Evolutionary conservation across 1,140 invertebrate genomes (phyloP).

Genomic region (Battus philenor): DNA sequence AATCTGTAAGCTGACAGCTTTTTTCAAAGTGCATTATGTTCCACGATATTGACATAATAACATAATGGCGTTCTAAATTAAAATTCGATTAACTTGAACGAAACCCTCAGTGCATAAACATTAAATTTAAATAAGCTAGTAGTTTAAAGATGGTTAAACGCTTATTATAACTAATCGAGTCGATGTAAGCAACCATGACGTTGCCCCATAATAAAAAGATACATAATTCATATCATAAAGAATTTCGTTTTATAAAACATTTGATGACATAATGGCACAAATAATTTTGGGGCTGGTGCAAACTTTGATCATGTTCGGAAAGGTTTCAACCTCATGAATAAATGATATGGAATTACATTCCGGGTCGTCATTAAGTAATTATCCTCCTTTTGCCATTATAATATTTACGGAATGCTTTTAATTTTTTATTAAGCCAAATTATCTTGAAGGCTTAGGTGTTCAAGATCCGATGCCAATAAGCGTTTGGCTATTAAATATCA

Average conservation of each 20-base stretch:
- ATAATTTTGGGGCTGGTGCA: conserved; percentile 56
- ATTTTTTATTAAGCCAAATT: conserved; percentile 73
- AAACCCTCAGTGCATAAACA: conserved; percentile 10
- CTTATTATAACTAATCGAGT: conserved; percentile 51
- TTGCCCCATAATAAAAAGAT: conserved; percentile 40
- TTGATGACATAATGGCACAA: conserved; percentile 70
- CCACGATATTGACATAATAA: conserved; percentile 5
- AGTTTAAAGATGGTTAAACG: conserved; percentile 26
- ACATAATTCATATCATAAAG: conserved; percentile 54
- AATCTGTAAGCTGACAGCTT: too few species aligned
- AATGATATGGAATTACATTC: conserved; percentile 70
- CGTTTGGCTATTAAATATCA: conserved; percentile 61
- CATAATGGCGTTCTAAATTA: conserved; percentile 13
- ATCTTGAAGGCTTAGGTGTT: conserved; percentile 53
- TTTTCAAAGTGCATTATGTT: conserved; percentile 1
- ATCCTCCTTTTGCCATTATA: conserved; percentile 65
- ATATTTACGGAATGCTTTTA: conserved; percentile 72
- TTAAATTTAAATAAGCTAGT: conserved; percentile 17
- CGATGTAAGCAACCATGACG: conserved; percentile 53
- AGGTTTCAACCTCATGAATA: conserved; percentile 58
- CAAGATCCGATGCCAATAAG: conserved; percentile 35
- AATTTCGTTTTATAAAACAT: conserved; percentile 64
- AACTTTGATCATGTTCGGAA: conserved; percentile 39
- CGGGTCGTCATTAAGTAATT: conserved; percentile 68
- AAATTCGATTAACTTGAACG: conserved; percentile 5